Percentiles rank a stretch among this genome's conserved stretches.
Evolutionary conservation across 2,113 vertebrate genomes (phyloP).

Genomic region (Erythrocercus mccallii): DNA sequence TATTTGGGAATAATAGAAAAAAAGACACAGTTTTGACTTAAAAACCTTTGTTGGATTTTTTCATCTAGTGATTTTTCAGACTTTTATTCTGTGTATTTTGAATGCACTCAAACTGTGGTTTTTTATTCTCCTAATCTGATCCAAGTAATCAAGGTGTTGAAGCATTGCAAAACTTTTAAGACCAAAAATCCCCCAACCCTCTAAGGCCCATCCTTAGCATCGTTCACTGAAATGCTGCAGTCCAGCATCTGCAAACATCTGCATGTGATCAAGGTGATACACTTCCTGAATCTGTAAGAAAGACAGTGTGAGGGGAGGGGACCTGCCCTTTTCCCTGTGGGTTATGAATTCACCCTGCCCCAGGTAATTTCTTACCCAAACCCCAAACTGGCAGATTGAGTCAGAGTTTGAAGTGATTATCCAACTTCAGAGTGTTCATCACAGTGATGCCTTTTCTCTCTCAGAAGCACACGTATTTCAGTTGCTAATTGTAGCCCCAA

Average conservation of each 20-base stretch:
- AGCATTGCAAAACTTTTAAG: background rate
- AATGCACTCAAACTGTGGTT: fast-evolving
- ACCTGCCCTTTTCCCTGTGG: background rate
- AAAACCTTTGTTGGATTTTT: background rate
- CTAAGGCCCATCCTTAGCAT: background rate
- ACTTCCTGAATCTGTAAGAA: background rate
- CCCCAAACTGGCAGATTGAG: background rate
- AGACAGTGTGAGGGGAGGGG: background rate
- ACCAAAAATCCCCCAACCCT: background rate
- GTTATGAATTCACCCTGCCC: background rate
- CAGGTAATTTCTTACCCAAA: background rate
- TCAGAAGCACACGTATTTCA: slow-evolving; percentile 15
- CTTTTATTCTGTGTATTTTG: background rate
- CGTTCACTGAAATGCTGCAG: background rate
- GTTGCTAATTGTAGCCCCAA: slow-evolving; percentile 50
- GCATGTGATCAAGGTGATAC: background rate
- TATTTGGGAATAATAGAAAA: background rate
- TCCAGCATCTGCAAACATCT: background rate
- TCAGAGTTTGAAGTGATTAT: background rate
- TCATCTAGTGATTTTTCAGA: background rate
- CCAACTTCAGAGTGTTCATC: background rate
- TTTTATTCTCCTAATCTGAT: background rate
- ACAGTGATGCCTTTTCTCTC: background rate
- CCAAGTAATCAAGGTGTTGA: background rate
- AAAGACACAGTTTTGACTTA: background rate